Evolutionary conservation across 2,113 vertebrate genomes (phyloP).

Genomic region (Nannobrachium achirus): DNA sequence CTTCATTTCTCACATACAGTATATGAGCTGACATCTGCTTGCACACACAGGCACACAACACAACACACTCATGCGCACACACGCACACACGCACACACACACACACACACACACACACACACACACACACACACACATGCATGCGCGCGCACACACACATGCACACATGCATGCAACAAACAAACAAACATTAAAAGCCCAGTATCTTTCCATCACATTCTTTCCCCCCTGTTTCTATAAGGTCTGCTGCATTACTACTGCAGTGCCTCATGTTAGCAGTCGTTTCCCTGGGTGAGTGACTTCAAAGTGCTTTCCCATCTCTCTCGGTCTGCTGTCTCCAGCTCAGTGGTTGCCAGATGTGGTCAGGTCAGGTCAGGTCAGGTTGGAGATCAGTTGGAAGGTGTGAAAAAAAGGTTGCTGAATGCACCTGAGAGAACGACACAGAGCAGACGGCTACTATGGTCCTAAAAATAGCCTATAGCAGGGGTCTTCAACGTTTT

Average conservation of each 20-base stretch:
- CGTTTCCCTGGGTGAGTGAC: constrained; percentile 31
- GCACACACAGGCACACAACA: not conserved
- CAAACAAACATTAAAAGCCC: not conserved
- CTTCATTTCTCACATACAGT: no score
- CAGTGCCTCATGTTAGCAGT: not conserved
- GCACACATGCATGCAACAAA: not conserved
- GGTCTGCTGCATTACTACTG: not conserved
- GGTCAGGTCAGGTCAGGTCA: constrained; percentile 23
- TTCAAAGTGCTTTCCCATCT: constrained; percentile 50
- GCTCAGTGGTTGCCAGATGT: constrained; percentile 10
- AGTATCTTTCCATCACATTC: constrained; percentile 12
- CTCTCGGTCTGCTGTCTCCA: constrained; percentile 19
- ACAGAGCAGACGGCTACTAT: no score
- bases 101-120: constrained; percentile 1
- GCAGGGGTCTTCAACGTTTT: no score
- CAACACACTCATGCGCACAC: not conserved
- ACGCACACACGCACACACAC: constrained; percentile 2
- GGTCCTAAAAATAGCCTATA: no score
- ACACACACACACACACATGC: not conserved
- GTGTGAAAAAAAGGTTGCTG: no score
- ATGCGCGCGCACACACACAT: not conserved
- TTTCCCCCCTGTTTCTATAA: not conserved
- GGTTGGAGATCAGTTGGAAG: no score
- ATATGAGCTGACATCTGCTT: no score
- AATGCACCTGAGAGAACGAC: no score